phyloP scores from a whole-genome alignment of 2,113 vertebrate genomes.

The Formicarius rufipectus region DNA sequence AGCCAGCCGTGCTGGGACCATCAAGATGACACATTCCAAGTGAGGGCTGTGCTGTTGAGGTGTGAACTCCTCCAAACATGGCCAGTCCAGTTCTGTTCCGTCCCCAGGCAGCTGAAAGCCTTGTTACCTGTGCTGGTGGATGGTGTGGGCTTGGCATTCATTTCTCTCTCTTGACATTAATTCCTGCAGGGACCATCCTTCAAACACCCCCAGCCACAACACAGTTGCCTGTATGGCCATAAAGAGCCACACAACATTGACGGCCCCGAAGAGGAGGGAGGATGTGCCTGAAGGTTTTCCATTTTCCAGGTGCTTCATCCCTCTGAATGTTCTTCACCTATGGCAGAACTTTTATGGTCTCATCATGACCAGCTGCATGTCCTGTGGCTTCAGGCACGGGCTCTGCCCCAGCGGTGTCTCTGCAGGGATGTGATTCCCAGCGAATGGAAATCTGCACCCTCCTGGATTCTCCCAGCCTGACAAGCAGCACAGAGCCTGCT shows the following conservation, averaged over 20 bases:
- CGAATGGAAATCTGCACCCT: not conserved
- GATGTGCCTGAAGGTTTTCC: not conserved
- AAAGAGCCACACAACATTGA: not conserved
- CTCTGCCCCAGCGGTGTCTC: not conserved
- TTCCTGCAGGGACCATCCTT: not conserved
- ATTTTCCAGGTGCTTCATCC: not conserved
- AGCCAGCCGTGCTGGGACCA: too few species aligned
- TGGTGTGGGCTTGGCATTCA: fast-evolving
- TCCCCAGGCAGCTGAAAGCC: not conserved
- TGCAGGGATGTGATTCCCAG: not conserved
- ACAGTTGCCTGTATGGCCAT: fast-evolving
- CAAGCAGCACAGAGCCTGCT: not conserved
- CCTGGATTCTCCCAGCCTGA: not conserved
- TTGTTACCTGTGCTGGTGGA: not conserved
- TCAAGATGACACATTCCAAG: fast-evolving
- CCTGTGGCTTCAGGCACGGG: not conserved
- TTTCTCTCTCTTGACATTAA: not conserved
- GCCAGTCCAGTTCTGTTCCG: not conserved
- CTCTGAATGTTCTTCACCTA: not conserved
- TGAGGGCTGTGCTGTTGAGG: not conserved
- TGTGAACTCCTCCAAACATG: not conserved
- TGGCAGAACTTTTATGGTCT: not conserved
- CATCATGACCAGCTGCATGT: not conserved
- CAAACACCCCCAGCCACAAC: not conserved
- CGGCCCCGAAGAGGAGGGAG: not conserved